Percentiles rank a stretch among this genome's conserved stretches.
Evolutionary conservation across 2,888 invertebrate species (phyloP).

Genomic region (Neoaliturus tenellus): DNA sequence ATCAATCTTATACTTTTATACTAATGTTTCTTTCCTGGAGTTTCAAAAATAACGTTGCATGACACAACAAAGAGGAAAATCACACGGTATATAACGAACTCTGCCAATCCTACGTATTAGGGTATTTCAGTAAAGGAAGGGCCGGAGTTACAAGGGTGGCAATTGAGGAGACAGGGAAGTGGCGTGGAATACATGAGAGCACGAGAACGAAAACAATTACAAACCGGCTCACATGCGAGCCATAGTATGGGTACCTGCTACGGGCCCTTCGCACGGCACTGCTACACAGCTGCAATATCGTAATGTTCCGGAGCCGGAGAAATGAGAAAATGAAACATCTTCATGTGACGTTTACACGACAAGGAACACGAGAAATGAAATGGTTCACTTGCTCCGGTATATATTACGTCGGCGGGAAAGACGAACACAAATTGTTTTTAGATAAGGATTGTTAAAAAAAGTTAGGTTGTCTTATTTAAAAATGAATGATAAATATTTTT

Average conservation of each 20-base stretch:
- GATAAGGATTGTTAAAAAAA: too few relatives aligned
- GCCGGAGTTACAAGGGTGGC: conserved; percentile 1
- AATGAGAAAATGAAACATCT: conserved; percentile 5
- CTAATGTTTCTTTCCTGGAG: too few relatives aligned
- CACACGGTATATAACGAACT: not conserved
- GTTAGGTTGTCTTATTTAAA: too few relatives aligned
- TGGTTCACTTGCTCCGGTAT: not conserved
- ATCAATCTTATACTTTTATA: too few relatives aligned
- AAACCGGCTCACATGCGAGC: not conserved
- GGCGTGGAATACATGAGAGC: conserved; percentile 5
- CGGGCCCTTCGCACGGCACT: not conserved
- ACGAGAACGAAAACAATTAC: conserved; percentile 32
- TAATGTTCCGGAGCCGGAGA: not conserved
- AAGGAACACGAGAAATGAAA: conserved; percentile 19
- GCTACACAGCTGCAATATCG: not conserved
- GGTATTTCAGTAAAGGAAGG: not conserved
- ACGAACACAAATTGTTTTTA: too few relatives aligned
- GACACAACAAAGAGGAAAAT: too few relatives aligned
- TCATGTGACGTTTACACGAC: conserved; percentile 20
- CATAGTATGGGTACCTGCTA: not conserved
- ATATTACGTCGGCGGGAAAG: too few relatives aligned
- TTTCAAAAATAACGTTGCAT: too few relatives aligned
- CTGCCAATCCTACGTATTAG: not conserved
- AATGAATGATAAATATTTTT: too few relatives aligned
- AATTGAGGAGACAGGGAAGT: not conserved